Conservation (phyloP, 1,140 invertebrate species). For the Drosophila littoralis region DNA sequence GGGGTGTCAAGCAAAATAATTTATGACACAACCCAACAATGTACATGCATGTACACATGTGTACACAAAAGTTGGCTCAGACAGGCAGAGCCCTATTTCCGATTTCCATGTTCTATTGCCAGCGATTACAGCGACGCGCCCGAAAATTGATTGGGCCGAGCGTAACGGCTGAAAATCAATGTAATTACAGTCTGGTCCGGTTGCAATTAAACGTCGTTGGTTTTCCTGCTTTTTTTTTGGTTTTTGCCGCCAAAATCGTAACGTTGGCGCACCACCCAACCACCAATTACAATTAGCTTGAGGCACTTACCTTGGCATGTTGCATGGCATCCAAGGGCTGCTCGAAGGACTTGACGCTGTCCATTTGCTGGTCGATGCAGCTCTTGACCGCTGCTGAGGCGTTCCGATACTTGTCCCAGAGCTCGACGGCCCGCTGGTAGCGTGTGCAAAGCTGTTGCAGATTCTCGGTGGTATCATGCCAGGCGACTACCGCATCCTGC, state of each 20-base stretch:
- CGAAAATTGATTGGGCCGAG: slow-evolving; percentile 65
- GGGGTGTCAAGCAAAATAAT: slow-evolving; percentile 69
- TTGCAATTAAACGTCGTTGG: slow-evolving; percentile 59
- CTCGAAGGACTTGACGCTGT: slow-evolving; percentile 76
- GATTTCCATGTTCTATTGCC: slow-evolving; percentile 48
- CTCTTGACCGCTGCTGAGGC: slow-evolving; percentile 89
- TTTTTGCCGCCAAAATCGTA: slow-evolving; percentile 55
- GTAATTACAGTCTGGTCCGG: slow-evolving; percentile 59
- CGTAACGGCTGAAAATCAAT: slow-evolving; percentile 66
- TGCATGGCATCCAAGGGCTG: slow-evolving; percentile 78
- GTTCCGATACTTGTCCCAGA: slow-evolving; percentile 91
- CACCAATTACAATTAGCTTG: not conserved
- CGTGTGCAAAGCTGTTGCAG: slow-evolving; percentile 90
- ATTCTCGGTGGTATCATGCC: slow-evolving; percentile 90
- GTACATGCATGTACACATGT: slow-evolving; percentile 25
- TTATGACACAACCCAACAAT: slow-evolving; percentile 56
- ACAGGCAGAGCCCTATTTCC: not conserved
- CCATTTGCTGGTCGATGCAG: slow-evolving; percentile 89
- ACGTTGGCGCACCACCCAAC: not conserved
- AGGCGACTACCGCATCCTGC: slow-evolving; percentile 90
- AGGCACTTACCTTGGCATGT: slow-evolving; percentile 80
- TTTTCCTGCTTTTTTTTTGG: slow-evolving; percentile 21
- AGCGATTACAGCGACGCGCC: slow-evolving; percentile 71
- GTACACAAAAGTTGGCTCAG: slow-evolving; percentile 43
- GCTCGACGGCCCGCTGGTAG: slow-evolving; percentile 89